Percentiles rank a stretch among this genome's conserved stretches.
These are phyloP conservation scores for Lobophora halterata DNA, from an alignment of 2,888 invertebrate species.

Conservation along the genomic window DNA sequence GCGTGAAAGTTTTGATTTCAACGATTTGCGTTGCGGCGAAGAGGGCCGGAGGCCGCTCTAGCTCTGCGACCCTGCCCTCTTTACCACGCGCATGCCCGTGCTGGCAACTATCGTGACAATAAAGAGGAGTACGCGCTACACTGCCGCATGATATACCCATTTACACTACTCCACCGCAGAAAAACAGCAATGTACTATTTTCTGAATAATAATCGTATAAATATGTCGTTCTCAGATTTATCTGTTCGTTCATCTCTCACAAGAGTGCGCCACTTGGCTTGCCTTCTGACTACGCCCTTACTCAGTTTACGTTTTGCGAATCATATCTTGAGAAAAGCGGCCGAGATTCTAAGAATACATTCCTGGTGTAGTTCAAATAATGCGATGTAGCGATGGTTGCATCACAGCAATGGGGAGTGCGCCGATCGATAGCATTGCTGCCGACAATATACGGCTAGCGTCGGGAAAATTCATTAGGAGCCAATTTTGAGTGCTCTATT, in stretches of 20 bases:
- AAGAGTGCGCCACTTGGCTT: constrained; percentile 78
- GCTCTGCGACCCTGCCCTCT: constrained; percentile 63
- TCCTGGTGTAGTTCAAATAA: constrained; percentile 46
- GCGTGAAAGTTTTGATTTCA: constrained; percentile 82
- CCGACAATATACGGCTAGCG: constrained; percentile 36
- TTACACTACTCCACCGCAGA: not conserved
- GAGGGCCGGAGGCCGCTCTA: constrained; percentile 74
- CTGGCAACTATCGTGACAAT: constrained; percentile 1
- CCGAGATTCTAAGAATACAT: constrained; percentile 56
- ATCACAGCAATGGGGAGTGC: constrained; percentile 63
- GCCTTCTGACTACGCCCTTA: constrained; percentile 68
- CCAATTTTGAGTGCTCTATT: constrained; percentile 48
- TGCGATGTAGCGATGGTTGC: constrained; percentile 31
- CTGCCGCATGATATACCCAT: constrained; percentile 8
- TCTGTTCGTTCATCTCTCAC: constrained; percentile 76
- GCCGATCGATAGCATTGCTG: constrained; percentile 64
- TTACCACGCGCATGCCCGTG: constrained; percentile 34
- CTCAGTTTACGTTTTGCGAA: constrained; percentile 64
- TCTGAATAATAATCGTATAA: constrained; percentile 21
- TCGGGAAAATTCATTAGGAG: constrained; percentile 61
- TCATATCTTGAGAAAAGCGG: constrained; percentile 53
- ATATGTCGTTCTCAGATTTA: constrained; percentile 55
- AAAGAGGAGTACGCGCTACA: constrained; percentile 12
- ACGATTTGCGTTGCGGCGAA: constrained; percentile 79
- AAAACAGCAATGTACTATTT: constrained; percentile 46